Base-by-base conservation (phyloP, 2,888 invertebrate genomes). In the Chelonus formosanus region DNA sequence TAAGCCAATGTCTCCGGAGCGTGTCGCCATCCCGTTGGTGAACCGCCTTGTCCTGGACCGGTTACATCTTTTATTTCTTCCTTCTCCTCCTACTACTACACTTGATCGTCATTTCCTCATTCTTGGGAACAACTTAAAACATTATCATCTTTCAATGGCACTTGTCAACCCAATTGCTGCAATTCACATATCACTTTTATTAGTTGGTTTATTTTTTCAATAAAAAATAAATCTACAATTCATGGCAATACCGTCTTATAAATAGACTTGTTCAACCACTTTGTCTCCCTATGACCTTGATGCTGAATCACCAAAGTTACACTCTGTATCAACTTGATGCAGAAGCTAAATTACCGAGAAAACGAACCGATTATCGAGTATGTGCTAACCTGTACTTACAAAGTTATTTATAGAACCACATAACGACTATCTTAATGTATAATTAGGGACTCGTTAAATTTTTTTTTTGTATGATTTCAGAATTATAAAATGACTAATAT, bases 21-120 rank as follows among this genome's bases (percentile, higher is more conserved):
- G 52, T 52, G 52, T 52, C 52, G 34, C 34, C 34, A 5, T 52
- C 32, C 67, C 60, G 72, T 71, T 72, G 70, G 71, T 73, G 73
- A 74, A 73, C 34, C 35, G 40, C 34, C 59, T 47, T 7, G 62
- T 48, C 73, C 71, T 70, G 71, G 74, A 78, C 76, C 76, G 73
- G 73, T 73, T 67, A 78, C 76, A 78, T 75, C 73, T 66, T 70
- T 70, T 67, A 63, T 59, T 67, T 70, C 71, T 76, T 76, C 72
- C 73, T 75, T 70, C 71, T 70, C 65, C 54, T 40, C 52, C 69
- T 60, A 52, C 43, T 40, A 36, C n/a, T n/a, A 50, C 43, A 40
- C 43, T 52, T 32, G 43, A 31, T 50, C 50, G 57, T 57, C 57
- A 65, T 75, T 78, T 78, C 77, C 76, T 78, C 76, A 72, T 77